Base-by-base conservation (phyloP, 2,113 vertebrate species). In the Pituophis catenifer region DNA sequence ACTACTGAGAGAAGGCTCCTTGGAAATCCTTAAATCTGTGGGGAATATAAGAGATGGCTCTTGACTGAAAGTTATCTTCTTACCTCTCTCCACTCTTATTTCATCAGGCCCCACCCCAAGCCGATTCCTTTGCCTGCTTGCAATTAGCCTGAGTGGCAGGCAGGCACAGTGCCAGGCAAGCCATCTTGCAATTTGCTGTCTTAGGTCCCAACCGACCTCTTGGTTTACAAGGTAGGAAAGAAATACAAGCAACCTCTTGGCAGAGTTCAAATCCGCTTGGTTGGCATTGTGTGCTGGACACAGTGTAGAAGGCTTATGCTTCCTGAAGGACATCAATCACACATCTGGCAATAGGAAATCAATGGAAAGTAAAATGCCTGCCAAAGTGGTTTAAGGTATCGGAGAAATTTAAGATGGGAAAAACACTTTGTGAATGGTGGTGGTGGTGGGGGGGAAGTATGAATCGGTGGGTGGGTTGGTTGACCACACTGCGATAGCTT, bases 121-220 rank as follows among this genome's bases (percentile, higher is more conserved):
- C 10, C 3, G 1, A 55, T 21, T 57, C 70, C 44, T 6, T 81
- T 57, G 38, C 26, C 50, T 5, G 85, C 53, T 59, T 24, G 70
- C 75, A 48, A 90, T 94, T 92, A 90, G n/a, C 88, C 8, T 17
- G 75, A 94, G 57, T 90, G 70, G 88, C 70, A 94, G 70, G 33
- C 54, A 50, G 93, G 91, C 93, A 33, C 1, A 0, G 88, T 54
- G 91, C 93, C 93, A 94, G 48, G n/a, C 13, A 86, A 92, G 91
- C 91, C 75, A 90, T 92, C 65, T 55, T 91, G 24, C 62, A 90
- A 92, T 94, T 94, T 91, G 87, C 92, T 90, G 33, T 62, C 70
- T 62, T 86, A 23, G 33, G 70, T 86, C 92, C 92, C 89, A 53
- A 75, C 70, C 55, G 57, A 92, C 88, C 24, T 59, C 65, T 91